phyloP scores from a whole-genome alignment of 1,140 invertebrate genomes.

The Orussus abietinus region DNA sequence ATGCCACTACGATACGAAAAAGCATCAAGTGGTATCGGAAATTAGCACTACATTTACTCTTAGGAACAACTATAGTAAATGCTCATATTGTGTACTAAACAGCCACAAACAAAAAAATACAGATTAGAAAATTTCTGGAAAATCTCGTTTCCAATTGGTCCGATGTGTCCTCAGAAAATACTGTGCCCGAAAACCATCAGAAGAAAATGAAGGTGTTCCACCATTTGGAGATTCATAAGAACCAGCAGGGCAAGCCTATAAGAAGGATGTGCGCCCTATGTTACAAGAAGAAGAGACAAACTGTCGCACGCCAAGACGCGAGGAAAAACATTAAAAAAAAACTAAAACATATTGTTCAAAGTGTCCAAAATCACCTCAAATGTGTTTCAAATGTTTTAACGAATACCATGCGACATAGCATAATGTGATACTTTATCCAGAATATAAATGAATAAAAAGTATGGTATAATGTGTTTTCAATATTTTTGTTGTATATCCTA shows the following conservation, averaged over 20 bases:
- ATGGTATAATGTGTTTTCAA: conserved; percentile 1
- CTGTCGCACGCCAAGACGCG: not conserved
- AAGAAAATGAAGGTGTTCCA: not conserved
- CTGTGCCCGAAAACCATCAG: not conserved
- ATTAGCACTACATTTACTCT: conserved; percentile 12
- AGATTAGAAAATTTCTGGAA: not conserved
- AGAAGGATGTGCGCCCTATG: conserved; percentile 1
- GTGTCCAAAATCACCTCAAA: conserved; percentile 11
- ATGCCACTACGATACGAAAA: not conserved
- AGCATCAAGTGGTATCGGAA: conserved; percentile 12
- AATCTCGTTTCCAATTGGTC: not conserved
- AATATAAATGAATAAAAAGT: conserved; percentile 5
- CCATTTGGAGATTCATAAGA: not conserved
- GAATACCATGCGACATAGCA: conserved; percentile 10
- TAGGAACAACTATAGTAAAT: conserved; percentile 8
- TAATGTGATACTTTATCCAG: conserved; percentile 3
- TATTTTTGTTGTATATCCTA: conserved; percentile 1
- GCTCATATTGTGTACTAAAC: conserved; percentile 8
- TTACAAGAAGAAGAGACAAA: not conserved
- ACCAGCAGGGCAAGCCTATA: conserved; percentile 1
- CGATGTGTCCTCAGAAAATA: not conserved
- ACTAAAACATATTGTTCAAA: conserved; percentile 10
- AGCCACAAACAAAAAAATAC: not conserved
- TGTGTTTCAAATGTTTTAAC: conserved; percentile 10
- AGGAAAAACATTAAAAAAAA: conserved; percentile 13